These are phyloP conservation scores for Rhincodon typus DNA, from an alignment of 2,797 vertebrate species.

Conservation along the genomic window DNA sequence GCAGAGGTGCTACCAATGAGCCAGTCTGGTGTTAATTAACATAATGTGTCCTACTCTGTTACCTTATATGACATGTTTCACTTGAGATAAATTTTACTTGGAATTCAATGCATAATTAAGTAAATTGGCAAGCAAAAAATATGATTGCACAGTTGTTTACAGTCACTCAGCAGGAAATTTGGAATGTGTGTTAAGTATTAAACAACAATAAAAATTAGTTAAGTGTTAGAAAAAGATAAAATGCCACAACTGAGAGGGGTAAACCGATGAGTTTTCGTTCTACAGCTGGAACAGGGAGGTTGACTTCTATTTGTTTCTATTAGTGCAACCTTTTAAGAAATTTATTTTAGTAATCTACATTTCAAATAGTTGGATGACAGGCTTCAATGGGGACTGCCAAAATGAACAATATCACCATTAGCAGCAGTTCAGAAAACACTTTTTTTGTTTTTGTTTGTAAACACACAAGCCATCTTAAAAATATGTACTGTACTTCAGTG, in stretches of 20 bases:
- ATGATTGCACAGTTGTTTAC: not conserved
- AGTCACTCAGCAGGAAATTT: not conserved
- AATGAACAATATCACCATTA: too few species aligned
- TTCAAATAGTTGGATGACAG: too few species aligned
- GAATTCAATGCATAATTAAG: not conserved
- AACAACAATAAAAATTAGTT: too few species aligned
- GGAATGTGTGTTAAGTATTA: not conserved
- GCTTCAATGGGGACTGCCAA: too few species aligned
- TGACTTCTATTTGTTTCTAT: too few species aligned
- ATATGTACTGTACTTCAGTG: too few species aligned
- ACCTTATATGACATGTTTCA: not conserved
- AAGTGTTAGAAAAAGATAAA: not conserved
- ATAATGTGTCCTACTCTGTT: not conserved
- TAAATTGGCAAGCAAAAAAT: not conserved
- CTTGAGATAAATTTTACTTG: not conserved
- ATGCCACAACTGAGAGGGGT: not conserved
- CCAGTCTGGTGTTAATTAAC: not conserved
- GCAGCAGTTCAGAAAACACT: too few species aligned
- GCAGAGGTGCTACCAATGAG: not conserved
- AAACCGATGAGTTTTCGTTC: not conserved
- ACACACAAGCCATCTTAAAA: too few species aligned
- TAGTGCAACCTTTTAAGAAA: too few species aligned
- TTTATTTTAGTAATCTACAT: too few species aligned
- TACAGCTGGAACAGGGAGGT: not conserved
- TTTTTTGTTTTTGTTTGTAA: too few species aligned